phyloP scores from a whole-genome alignment of 2,797 vertebrate species.

The Tadarida brasiliensis region DNA sequence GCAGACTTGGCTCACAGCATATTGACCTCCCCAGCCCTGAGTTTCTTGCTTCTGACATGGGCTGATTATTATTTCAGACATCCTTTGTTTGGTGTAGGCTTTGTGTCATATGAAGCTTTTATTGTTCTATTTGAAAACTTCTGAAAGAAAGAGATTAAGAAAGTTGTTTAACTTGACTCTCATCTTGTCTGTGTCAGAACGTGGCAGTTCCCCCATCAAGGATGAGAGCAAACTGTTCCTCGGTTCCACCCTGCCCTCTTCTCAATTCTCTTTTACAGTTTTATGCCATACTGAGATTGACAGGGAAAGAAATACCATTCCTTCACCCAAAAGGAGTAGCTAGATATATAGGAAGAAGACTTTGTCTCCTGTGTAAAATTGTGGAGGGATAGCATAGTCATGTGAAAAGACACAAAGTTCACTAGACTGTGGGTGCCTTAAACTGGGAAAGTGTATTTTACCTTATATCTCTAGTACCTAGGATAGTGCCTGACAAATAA shows the following conservation, averaged over 20 bases:
- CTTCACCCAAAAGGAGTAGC: background rate
- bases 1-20: background rate
- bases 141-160: background rate
- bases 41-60: background rate
- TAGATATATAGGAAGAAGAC: background rate
- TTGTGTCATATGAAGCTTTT: background rate
- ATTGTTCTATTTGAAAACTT: slow-evolving; percentile 26
- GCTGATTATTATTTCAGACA: background rate
- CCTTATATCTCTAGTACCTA: background rate
- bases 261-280: background rate
- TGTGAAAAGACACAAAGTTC: background rate
- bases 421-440: background rate
- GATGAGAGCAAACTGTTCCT: background rate
- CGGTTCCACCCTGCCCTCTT: background rate
- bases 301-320: background rate
- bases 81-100: background rate
- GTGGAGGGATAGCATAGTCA: background rate
- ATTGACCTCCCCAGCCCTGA: background rate
- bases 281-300: background rate
- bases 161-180: background rate
- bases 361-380: background rate
- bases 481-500: background rate
- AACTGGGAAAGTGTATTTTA: background rate
- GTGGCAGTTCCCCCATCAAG: background rate
- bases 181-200: background rate